Percentiles rank a stretch among this genome's conserved stretches.
Conservation (phyloP, 2,888 invertebrate genomes). For the Psylliodes chrysocephalus region DNA sequence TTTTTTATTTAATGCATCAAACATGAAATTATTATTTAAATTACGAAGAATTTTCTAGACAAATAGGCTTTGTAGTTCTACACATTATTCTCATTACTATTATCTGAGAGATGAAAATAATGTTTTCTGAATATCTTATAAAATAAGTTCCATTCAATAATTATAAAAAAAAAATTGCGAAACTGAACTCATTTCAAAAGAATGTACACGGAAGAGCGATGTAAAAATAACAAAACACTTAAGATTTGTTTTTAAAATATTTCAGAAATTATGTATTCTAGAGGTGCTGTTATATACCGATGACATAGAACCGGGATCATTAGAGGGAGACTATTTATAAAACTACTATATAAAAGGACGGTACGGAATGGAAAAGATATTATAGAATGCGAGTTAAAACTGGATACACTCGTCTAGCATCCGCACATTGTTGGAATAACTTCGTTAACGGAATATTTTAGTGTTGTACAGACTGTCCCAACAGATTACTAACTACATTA, state of each 20-base stretch:
- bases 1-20: too few species aligned
- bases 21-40: too few species aligned
- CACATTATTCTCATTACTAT: too few species aligned
- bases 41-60: too few species aligned
- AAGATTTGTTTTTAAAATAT: slow-evolving; percentile 21
- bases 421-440: background rate
- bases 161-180: background rate
- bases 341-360: slow-evolving; percentile 20
- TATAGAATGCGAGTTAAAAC: slow-evolving; percentile 1
- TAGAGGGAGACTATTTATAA: slow-evolving; percentile 17
- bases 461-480: too few species aligned
- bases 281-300: background rate
- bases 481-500: too few species aligned
- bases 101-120: too few species aligned
- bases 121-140: too few species aligned
- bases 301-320: slow-evolving; percentile 5
- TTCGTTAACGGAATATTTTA: background rate
- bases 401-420: background rate
- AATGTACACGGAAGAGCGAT: slow-evolving; percentile 11
- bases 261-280: slow-evolving; percentile 22
- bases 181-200: background rate
- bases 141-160: too few species aligned
- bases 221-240: slow-evolving; percentile 20
- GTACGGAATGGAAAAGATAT: background rate
- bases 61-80: too few species aligned